Evolutionary conservation across 2,888 invertebrate genomes (phyloP), one percentile per base, ranked within the genome.

Genomic region (Agrochola circellaris): DNA sequence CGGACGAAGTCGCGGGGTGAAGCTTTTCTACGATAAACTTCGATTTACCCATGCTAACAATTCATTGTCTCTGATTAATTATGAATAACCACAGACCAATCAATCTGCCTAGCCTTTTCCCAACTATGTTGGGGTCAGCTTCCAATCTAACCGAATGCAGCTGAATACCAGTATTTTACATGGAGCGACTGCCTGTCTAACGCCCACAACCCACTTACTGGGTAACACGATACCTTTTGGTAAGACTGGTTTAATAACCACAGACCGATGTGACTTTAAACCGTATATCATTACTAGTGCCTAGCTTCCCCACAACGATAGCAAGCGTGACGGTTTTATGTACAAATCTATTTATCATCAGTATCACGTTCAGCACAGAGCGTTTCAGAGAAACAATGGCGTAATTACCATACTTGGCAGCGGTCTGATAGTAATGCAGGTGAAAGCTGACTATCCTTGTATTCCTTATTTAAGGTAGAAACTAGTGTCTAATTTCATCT

Each of bases 331-430:
- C 34, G 79, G 71, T 79, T 83, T 62, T 77, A 72, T 83, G 84
- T 83, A 83, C 58, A 56, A 79, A 83, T 83, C 70, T 81, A 81
- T 81, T 79, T 81, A 81, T 83, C 84, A 79, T 83, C 79, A 71
- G 81, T 68, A 83, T 79, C 84, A 82, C 85, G 62, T 81, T 75
- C 67, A 64, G 71, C 60, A 38, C 66, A 64, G 38, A 38, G 67
- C 54, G 65, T 60, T 81, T 60, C 58, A 60, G 54, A 20, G 71
- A 51, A 75, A 82, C 82, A 82, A 82, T 84, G 34, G 74, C 30
- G 30, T 69, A 64, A 84, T 82, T 82, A 82, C 85, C 85, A 84
- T 82, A 84, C 75, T 81, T 82, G 85, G 81, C 71, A 71, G 42
- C 58, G 26, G 61, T 84, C 51, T 70, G 69, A 69, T 73, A 34